phyloP scores from a whole-genome alignment of 2,888 invertebrate genomes.

The Amphiduros pacificus region DNA sequence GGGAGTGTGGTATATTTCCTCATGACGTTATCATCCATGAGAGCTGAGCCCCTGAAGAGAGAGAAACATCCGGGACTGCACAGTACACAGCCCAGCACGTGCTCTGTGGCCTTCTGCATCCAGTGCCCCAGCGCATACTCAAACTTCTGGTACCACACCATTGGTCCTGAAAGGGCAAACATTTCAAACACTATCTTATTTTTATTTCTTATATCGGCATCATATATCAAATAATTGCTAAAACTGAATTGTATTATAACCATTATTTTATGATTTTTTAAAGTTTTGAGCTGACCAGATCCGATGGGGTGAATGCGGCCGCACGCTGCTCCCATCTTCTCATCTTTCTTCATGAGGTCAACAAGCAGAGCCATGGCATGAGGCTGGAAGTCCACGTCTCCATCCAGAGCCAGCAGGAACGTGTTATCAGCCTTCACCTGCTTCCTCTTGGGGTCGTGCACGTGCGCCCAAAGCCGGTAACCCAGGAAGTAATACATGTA shows the following conservation, averaged over 20 bases:
- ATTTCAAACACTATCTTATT: no score
- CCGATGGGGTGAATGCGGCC: slow-evolving; percentile 98
- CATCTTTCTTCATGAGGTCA: slow-evolving; percentile 98
- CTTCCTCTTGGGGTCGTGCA: slow-evolving; percentile 24
- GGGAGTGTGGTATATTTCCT: slow-evolving; percentile 89
- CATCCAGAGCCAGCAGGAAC: slow-evolving; percentile 90
- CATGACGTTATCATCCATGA: slow-evolving; percentile 99
- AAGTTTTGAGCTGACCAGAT: slow-evolving; percentile 70
- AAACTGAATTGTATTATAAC: no score
- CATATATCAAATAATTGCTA: no score
- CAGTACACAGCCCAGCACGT: slow-evolving; percentile 98
- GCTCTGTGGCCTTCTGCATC: slow-evolving; percentile 99
- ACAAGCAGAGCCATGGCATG: slow-evolving; percentile 90
- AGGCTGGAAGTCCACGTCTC: slow-evolving; percentile 97
- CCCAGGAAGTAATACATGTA: slow-evolving; percentile 99
- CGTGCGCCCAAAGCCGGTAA: slow-evolving; percentile 76
- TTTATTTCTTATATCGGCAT: no score
- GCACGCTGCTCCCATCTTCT: slow-evolving; percentile 94
- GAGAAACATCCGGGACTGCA: slow-evolving; percentile 99
- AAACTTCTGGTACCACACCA: slow-evolving; percentile 99
- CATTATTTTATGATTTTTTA: no score
- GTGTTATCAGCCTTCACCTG: slow-evolving; percentile 81
- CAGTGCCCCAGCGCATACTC: slow-evolving; percentile 99
- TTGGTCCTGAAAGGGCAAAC: no score
- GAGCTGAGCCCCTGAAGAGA: slow-evolving; percentile 91